These are phyloP conservation scores for Anguilla japonica DNA, from an alignment of 2,113 vertebrate species.

Conservation along the genomic window DNA sequence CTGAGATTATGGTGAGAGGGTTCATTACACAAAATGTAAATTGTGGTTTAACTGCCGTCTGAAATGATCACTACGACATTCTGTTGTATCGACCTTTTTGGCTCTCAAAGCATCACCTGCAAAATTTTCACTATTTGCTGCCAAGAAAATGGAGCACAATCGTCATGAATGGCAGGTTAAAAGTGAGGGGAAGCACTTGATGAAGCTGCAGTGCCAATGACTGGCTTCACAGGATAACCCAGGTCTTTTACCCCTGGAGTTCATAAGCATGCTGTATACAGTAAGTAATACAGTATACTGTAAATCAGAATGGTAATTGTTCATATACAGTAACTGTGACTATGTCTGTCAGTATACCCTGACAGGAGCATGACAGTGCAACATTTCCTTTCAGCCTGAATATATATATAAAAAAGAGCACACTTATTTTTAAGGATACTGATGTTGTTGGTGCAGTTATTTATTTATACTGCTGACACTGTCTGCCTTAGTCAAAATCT, in stretches of 20 bases:
- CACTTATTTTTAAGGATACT: not conserved
- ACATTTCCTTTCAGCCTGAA: not conserved
- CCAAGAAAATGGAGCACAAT: not conserved
- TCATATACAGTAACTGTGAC: not conserved
- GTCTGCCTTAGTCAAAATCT: not conserved
- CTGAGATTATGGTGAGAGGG: too few relatives aligned
- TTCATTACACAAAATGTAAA: too few relatives aligned
- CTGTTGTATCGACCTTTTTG: too few relatives aligned
- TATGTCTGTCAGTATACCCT: too few relatives aligned
- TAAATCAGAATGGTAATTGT: too few relatives aligned
- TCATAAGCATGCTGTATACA: not conserved
- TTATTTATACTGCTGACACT: not conserved
- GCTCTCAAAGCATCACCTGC: too few relatives aligned
- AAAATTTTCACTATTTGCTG: not conserved
- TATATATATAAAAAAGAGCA: not conserved
- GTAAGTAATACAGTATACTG: too few relatives aligned
- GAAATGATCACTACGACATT: not conserved
- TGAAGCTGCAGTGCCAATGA: not conserved
- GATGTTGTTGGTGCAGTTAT: not conserved
- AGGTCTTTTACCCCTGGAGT: not conserved
- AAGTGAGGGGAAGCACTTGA: not conserved
- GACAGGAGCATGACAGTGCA: not conserved
- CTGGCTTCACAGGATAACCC: not conserved
- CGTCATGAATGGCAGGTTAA: not conserved
- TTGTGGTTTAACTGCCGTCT: not conserved